Conservation (phyloP, 2,888 invertebrate species). For the Lamellibrachia columna region DNA sequence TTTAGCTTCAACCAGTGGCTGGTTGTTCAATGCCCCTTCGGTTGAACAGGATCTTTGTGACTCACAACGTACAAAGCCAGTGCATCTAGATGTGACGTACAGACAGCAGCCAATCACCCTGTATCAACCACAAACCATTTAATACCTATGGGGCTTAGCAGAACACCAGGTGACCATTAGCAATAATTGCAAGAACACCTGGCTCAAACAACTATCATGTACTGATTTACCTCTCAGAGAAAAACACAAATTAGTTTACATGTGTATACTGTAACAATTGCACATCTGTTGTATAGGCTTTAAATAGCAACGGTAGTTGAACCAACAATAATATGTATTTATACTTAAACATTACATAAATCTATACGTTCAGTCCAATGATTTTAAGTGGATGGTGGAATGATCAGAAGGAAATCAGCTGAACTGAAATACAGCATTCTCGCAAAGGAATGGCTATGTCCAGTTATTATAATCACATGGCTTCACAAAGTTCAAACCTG, state of each 20-base stretch:
- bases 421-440: no score
- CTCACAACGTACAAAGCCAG: background rate
- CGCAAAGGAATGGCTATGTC: no score
- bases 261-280: background rate
- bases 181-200: constrained; percentile 2
- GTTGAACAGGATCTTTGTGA: background rate
- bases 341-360: no score
- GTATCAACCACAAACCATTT: constrained; percentile 2
- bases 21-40: background rate
- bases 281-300: background rate
- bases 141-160: background rate
- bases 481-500: no score
- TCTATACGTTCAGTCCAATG: no score
- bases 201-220: background rate
- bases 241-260: background rate
- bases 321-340: background rate
- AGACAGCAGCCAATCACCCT: background rate
- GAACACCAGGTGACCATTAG: background rate
- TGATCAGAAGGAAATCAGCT: no score
- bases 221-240: background rate
- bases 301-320: background rate
- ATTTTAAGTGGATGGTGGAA: no score
- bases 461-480: no score
- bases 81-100: background rate
- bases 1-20: background rate